A percentile compares a stretch with the other conserved stretches of the same genome.
Conservation (phyloP, 2,888 invertebrate genomes). For the Agrochola lychnidis region DNA sequence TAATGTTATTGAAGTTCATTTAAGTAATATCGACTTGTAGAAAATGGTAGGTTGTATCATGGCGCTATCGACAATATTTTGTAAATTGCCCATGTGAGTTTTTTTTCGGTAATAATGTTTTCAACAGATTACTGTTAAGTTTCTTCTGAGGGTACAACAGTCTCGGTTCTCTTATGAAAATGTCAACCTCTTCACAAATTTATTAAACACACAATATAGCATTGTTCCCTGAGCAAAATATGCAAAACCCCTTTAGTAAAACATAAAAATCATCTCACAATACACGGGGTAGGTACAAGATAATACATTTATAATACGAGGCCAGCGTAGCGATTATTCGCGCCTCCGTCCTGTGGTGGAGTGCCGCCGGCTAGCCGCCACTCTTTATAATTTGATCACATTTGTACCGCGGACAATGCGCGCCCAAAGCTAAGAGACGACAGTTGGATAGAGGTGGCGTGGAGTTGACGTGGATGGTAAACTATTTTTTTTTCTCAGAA, state of each 20-base stretch:
- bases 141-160: not conserved
- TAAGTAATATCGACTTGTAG: not conserved
- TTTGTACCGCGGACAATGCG: slow-evolving; percentile 89
- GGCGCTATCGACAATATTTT: not conserved
- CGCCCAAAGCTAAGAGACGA: slow-evolving; percentile 85
- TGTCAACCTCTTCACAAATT: not conserved
- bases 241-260: slow-evolving; percentile 28
- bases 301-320: slow-evolving; percentile 72
- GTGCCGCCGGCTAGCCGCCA: slow-evolving; percentile 81
- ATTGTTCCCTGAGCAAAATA: slow-evolving; percentile 22
- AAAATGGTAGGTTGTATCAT: not conserved
- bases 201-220: not conserved
- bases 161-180: not conserved
- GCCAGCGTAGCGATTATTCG: slow-evolving; percentile 83
- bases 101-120: not conserved
- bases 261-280: slow-evolving; percentile 56
- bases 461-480: slow-evolving; percentile 64
- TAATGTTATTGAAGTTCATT: not conserved
- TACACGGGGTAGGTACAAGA: slow-evolving; percentile 43
- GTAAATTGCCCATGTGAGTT: not conserved
- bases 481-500: no score
- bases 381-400: slow-evolving; percentile 91
- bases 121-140: not conserved
- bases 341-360: slow-evolving; percentile 76
- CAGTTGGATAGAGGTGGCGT: slow-evolving; percentile 74